These are phyloP conservation scores for Epistrophe eligans DNA, from an alignment of 2,888 invertebrate genomes.

Conservation along the genomic window DNA sequence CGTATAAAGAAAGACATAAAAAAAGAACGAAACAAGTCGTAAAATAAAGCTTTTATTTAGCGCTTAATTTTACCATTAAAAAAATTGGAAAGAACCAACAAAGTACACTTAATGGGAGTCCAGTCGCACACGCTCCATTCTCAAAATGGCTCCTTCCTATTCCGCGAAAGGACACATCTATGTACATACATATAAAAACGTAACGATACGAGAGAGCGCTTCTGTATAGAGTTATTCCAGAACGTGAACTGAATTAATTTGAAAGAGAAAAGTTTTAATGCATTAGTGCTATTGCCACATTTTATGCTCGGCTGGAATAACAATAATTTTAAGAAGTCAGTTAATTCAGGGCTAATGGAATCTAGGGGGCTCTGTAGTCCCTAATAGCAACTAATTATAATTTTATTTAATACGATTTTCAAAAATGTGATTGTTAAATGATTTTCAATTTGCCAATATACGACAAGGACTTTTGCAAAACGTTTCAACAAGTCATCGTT, in stretches of 20 bases:
- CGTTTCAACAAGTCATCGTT: no score
- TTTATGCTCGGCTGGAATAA: not conserved
- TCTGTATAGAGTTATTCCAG: constrained; percentile 68
- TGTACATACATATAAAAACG: not conserved
- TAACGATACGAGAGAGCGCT: constrained; percentile 24
- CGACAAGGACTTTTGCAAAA: no score
- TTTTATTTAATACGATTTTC: no score
- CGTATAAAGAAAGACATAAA: constrained; percentile 64
- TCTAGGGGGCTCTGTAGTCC: not conserved
- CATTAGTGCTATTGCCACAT: constrained; percentile 59
- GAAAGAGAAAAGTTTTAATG: constrained; percentile 67
- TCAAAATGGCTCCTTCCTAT: constrained; percentile 16
- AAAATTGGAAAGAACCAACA: constrained; percentile 76
- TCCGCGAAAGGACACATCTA: constrained; percentile 57
- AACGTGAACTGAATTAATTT: constrained; percentile 76
- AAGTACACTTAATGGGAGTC: constrained; percentile 71
- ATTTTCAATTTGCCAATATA: no score
- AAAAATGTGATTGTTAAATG: no score
- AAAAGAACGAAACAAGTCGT: constrained; percentile 73
- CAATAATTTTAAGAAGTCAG: not conserved
- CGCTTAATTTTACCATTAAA: constrained; percentile 77
- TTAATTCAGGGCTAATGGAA: not conserved
- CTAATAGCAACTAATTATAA: no score
- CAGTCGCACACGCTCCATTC: constrained; percentile 50
- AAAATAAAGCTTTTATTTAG: constrained; percentile 77